These are phyloP conservation scores for Heterotilapia buettikoferi DNA, from an alignment of 2,113 vertebrate genomes.

Conservation along the genomic window DNA sequence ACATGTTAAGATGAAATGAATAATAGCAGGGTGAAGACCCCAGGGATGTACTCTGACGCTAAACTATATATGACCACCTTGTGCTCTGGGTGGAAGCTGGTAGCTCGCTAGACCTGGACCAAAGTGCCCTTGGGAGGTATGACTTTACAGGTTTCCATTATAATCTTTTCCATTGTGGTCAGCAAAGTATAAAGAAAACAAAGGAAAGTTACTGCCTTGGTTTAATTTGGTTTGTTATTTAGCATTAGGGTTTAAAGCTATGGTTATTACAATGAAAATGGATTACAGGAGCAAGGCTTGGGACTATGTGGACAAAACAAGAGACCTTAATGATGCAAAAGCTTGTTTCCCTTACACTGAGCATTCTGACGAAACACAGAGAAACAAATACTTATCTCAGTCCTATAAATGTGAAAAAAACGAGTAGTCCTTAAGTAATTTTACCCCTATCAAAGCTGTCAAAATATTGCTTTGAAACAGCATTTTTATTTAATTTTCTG, in stretches of 20 bases:
- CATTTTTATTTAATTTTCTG: neutral
- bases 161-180: neutral
- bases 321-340: neutral
- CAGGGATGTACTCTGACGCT: neutral
- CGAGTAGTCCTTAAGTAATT: neutral
- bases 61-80: neutral
- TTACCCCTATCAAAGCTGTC: neutral
- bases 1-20: neutral
- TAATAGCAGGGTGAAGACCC: neutral
- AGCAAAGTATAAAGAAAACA: neutral
- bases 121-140: slow-evolving; percentile 43
- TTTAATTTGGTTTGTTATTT: neutral
- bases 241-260: neutral
- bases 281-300: slow-evolving; percentile 35
- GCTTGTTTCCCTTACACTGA: neutral
- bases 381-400: neutral
- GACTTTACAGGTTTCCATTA: neutral
- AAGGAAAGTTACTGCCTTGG: neutral
- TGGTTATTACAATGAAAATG: neutral
- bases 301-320: neutral
- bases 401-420: neutral
- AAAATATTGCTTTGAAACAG: neutral
- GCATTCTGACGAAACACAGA: neutral
- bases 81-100: slow-evolving; percentile 1
- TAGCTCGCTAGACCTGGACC: slow-evolving; percentile 31